Evolutionary conservation across 2,797 vertebrate genomes (phyloP), one percentile per base, ranked within the genome.

Genomic region (Chaunax sp.): DNA sequence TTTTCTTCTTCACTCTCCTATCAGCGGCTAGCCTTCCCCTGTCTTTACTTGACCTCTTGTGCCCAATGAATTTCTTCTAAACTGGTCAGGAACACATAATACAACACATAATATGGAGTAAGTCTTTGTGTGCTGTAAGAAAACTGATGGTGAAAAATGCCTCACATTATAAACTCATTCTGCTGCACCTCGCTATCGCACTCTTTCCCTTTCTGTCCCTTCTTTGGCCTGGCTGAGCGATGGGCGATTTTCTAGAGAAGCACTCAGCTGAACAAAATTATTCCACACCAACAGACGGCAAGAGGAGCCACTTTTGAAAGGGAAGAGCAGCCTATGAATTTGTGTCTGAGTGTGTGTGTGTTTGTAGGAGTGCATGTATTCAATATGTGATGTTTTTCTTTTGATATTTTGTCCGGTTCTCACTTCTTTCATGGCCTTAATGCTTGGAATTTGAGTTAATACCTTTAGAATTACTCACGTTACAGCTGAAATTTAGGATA

Each of bases 261-360:
- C 89, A 84, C 88, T 92, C 84, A 92, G 78, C 73, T 55, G 62
- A 78, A 86, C 75, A 84, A 88, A 93, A 89, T 83, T 76, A 91
- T 91, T 87, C 83, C 78, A 85, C 82, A 73, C 65, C 68, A 67
- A 59, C 81, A 80, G 85, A 85, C 84, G 84, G 81, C 38, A 18
- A 85, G 70, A 79, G 70, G 59, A 84, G 74, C 64, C 64, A 69
- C 78, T 81, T 84, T 63, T 66, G 61, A 84, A 80, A 78, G 52
- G 55, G 80, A 87, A 91, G 87, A 87, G 80, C 82, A 77, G 70
- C 40, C 26, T 70, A 23, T 47, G 61, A 74, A 69, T 69, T 37
- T 55, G 60, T 63, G 30, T 67, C 47, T 49, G 19, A 23, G 52
- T 70, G 67, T 51, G 51, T 58, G 45, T 64, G 56, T 57, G 26